Conservation (phyloP, 2,888 invertebrate genomes). For the Brenthis hecate region DNA sequence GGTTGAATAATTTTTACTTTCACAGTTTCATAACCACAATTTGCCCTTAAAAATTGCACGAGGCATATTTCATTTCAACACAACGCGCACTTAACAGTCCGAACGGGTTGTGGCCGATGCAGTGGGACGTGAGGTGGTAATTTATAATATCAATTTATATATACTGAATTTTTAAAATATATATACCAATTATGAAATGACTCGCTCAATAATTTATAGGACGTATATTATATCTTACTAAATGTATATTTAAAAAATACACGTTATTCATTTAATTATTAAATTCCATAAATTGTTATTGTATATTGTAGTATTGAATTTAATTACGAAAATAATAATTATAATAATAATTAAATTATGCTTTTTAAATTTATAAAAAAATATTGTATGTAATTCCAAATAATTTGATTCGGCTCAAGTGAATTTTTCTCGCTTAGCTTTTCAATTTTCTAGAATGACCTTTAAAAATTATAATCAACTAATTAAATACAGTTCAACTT, state of each 20-base stretch:
- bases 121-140: slow-evolving; percentile 18
- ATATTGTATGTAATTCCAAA: no score
- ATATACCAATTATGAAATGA: neutral
- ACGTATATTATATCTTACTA: slow-evolving; percentile 2
- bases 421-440: no score
- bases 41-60: neutral
- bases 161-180: slow-evolving; percentile 5
- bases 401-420: no score
- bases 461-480: no score
- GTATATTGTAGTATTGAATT: no score
- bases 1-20: neutral
- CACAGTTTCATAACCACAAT: neutral
- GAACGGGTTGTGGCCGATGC: slow-evolving; percentile 16
- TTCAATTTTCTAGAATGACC: no score
- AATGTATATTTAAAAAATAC: neutral
- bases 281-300: no score
- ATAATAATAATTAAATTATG: no score
- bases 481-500: no score
- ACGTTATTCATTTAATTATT: no score
- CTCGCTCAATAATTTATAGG: neutral
- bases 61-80: slow-evolving; percentile 14
- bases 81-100: slow-evolving; percentile 17
- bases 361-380: no score
- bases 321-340: no score
- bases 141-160: slow-evolving; percentile 18